Percentiles rank a stretch among this genome's conserved stretches.
These are phyloP conservation scores for Phlogophora meticulosa DNA, from an alignment of 2,888 invertebrate genomes.

Conservation along the genomic window DNA sequence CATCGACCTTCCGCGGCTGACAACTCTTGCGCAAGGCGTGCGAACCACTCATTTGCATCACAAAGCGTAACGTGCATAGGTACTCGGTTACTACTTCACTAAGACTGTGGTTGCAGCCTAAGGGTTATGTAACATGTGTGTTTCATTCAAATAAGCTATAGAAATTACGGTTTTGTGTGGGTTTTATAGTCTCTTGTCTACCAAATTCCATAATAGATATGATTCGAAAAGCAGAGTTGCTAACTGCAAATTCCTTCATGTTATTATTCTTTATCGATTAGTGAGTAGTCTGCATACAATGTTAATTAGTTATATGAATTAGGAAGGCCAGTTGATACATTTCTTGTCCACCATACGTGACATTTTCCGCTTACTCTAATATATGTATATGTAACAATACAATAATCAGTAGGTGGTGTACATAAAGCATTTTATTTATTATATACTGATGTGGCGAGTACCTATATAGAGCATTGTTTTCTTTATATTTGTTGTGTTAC, in stretches of 20 bases:
- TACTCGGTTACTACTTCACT: slow-evolving; percentile 48
- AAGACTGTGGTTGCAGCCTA: slow-evolving; percentile 29
- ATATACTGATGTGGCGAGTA: background rate
- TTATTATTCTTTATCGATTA: too few species aligned
- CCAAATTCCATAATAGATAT: background rate
- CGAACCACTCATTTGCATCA: slow-evolving; percentile 70
- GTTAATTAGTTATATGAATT: background rate
- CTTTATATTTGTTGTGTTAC: background rate
- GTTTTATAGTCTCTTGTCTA: slow-evolving; percentile 1
- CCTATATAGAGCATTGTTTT: background rate
- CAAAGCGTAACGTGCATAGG: slow-evolving; percentile 64
- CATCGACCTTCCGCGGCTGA: slow-evolving; percentile 66
- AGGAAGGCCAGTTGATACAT: background rate
- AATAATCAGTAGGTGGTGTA: background rate
- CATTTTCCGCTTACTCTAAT: slow-evolving; percentile 11
- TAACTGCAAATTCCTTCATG: background rate
- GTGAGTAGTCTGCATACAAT: background rate
- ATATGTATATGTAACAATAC: background rate
- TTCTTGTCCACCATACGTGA: slow-evolving; percentile 12
- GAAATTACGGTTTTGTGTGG: slow-evolving; percentile 27
- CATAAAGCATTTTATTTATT: slow-evolving; percentile 16
- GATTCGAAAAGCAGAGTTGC: too few species aligned
- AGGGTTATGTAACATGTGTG: slow-evolving; percentile 45
- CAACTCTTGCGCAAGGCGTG: slow-evolving; percentile 66
- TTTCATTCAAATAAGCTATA: slow-evolving; percentile 34